phyloP scores from a whole-genome alignment of 1,140 invertebrate species.

The Tetraneura akinire region DNA sequence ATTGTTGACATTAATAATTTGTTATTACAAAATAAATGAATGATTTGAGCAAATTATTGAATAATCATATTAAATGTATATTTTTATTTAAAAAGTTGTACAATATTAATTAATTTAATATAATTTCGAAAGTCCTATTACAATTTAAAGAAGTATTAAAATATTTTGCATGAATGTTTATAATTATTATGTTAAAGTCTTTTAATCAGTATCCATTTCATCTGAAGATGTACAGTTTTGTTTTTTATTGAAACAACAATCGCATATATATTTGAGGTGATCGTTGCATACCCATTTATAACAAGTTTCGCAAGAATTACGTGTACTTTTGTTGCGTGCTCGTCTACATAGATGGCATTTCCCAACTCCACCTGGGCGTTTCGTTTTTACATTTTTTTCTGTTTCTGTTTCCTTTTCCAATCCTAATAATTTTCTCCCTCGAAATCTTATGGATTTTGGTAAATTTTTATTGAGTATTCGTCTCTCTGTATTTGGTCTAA shows the following conservation, averaged over 20 bases:
- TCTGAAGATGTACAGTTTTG: background rate
- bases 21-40: too few species aligned
- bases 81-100: background rate
- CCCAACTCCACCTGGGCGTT: conserved; percentile 1
- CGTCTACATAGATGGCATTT: background rate
- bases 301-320: conserved; percentile 16
- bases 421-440: background rate
- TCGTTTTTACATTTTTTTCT: background rate
- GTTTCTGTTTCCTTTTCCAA: background rate
- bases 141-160: conserved; percentile 2
- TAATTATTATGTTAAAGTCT: background rate
- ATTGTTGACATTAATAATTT: background rate
- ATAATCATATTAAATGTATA: too few species aligned
- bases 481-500: background rate
- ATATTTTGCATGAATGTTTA: conserved; percentile 8
- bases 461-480: background rate
- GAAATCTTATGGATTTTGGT: background rate
- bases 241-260: conserved; percentile 21
- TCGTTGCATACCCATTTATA: conserved; percentile 20
- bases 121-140: background rate
- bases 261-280: conserved; percentile 10
- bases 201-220: conserved; percentile 13
- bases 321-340: background rate
- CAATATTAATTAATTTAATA: too few species aligned
- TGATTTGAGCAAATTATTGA: too few species aligned